Conservation (phyloP, 2,113 vertebrate genomes). For the Proteles cristata region DNA sequence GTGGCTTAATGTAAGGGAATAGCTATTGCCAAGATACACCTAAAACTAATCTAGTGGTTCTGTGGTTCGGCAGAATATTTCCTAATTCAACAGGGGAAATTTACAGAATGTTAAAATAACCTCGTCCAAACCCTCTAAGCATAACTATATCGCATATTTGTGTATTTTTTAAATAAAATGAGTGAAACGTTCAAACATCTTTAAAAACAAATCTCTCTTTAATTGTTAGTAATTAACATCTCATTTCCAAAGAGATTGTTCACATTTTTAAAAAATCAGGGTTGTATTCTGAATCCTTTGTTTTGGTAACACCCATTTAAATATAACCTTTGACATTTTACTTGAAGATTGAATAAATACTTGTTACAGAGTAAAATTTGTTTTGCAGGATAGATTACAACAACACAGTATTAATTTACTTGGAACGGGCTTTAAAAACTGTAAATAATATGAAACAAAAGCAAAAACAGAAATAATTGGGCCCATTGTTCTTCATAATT, state of each 20-base stretch:
- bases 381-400: not conserved
- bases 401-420: not conserved
- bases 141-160: not conserved
- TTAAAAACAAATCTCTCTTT: not conserved
- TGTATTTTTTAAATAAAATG: not conserved
- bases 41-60: not conserved
- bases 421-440: not conserved
- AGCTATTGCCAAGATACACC: not conserved
- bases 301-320: not conserved
- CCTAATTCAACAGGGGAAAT: not conserved
- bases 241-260: not conserved
- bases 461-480: not conserved
- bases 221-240: not conserved
- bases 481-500: not conserved
- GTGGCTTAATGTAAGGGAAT: not conserved
- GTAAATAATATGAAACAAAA: not conserved
- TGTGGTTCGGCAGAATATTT: not conserved
- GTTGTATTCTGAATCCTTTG: not conserved
- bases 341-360: not conserved
- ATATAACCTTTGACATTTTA: not conserved
- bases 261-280: not conserved
- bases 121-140: not conserved
- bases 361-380: not conserved
- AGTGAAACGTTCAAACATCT: not conserved
- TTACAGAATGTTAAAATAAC: not conserved